These are phyloP conservation scores for Leptatherina wallacei DNA, from an alignment of 2,797 vertebrate species.

Conservation along the genomic window DNA sequence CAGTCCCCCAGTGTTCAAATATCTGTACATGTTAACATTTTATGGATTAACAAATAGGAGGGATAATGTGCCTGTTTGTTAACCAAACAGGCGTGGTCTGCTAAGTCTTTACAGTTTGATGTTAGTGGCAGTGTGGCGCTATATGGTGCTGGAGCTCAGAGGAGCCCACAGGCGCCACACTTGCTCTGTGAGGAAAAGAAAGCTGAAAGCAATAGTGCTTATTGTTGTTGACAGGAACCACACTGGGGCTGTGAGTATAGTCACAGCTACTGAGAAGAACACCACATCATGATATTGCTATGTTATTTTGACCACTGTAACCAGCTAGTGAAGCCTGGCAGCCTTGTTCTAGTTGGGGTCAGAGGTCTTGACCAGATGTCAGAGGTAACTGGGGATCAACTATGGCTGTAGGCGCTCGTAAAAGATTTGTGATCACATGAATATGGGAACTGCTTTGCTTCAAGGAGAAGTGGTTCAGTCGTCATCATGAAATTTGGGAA, in stretches of 20 bases:
- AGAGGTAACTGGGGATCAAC: conserved; percentile 66
- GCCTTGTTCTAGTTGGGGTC: conserved; percentile 41
- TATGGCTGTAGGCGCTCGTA: conserved; percentile 45
- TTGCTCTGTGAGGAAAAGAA: conserved; percentile 38
- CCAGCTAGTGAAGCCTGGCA: conserved; percentile 51
- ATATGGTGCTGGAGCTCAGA: conserved; percentile 52
- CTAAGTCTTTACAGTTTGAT: conserved; percentile 41
- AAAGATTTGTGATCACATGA: conserved; percentile 41
- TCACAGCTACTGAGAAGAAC: conserved; percentile 69
- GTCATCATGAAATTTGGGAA: background rate
- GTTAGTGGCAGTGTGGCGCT: conserved; percentile 29
- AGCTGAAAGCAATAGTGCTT: conserved; percentile 47
- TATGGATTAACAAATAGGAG: conserved; percentile 37
- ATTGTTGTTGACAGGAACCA: conserved; percentile 80
- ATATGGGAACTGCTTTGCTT: conserved; percentile 18
- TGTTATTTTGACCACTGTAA: conserved; percentile 58
- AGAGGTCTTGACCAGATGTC: conserved; percentile 52
- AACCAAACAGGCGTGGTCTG: conserved; percentile 10
- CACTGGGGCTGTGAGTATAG: conserved; percentile 74
- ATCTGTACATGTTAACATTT: conserved; percentile 27
- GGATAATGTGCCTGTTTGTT: conserved; percentile 15
- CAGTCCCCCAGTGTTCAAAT: conserved; percentile 24
- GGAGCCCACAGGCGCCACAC: conserved; percentile 50
- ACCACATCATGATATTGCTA: conserved; percentile 44
- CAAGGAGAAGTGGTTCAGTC: conserved; percentile 5